phyloP scores from a whole-genome alignment of 2,797 vertebrate genomes.

The Sciurus vulgaris region DNA sequence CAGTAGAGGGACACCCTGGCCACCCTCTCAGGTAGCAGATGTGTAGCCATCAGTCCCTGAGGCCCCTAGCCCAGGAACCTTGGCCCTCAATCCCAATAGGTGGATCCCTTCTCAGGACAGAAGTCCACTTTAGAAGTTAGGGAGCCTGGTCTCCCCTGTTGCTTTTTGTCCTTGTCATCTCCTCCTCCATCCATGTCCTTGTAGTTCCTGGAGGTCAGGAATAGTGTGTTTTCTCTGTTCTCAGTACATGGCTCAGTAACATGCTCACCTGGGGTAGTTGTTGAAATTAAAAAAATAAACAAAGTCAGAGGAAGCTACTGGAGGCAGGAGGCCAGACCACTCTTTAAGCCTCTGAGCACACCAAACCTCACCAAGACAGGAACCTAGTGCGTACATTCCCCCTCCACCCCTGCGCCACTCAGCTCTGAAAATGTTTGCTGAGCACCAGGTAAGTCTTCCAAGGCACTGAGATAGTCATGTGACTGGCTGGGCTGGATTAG shows the following conservation, averaged over 20 bases:
- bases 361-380: neutral
- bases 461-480: neutral
- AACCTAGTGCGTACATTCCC: neutral
- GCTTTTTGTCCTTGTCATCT: neutral
- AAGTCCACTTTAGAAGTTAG: neutral
- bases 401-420: fast-evolving
- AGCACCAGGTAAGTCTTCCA: neutral
- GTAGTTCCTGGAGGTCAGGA: neutral
- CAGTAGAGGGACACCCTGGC: conserved; percentile 58
- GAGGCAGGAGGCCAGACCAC: neutral
- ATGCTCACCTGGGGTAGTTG: neutral
- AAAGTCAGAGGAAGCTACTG: neutral
- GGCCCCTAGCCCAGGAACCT: neutral
- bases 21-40: conserved; percentile 53
- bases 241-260: neutral
- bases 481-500: neutral
- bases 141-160: neutral
- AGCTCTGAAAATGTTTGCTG: conserved; percentile 1
- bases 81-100: neutral
- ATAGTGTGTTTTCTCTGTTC: neutral
- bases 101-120: neutral
- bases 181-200: neutral
- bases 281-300: conserved; percentile 24
- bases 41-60: neutral
- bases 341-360: neutral